phyloP scores from a whole-genome alignment of 1,140 invertebrate species.

The Caenorhabditis latens region DNA sequence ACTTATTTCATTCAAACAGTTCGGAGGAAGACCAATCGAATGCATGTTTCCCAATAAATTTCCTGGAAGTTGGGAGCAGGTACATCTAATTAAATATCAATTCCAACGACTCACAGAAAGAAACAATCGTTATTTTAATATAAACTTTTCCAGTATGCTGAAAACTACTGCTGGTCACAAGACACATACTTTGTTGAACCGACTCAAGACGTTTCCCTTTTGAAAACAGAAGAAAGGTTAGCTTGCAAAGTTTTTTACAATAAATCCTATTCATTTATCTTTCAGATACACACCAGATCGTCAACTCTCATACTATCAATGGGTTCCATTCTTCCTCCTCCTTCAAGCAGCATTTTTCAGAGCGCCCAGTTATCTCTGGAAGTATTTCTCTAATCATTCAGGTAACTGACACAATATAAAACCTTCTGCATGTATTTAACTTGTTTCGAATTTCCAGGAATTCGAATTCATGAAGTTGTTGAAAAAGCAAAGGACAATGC shows the following conservation, averaged over 20 bases:
- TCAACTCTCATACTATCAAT: slow-evolving; percentile 78
- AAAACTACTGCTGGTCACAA: slow-evolving; percentile 77
- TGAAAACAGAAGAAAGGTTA: slow-evolving; percentile 68
- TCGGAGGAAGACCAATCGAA: slow-evolving; percentile 71
- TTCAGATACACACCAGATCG: slow-evolving; percentile 70
- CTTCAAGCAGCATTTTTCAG: slow-evolving; percentile 79
- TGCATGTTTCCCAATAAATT: slow-evolving; percentile 76
- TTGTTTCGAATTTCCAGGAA: slow-evolving; percentile 35
- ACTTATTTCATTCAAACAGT: slow-evolving; percentile 71
- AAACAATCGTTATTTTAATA: neutral
- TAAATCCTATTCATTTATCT: neutral
- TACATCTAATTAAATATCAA: slow-evolving; percentile 10
- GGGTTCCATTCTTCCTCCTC: slow-evolving; percentile 79
- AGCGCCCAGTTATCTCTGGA: slow-evolving; percentile 78
- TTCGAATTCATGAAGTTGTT: slow-evolving; percentile 74
- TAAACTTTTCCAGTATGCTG: slow-evolving; percentile 74
- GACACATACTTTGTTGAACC: slow-evolving; percentile 76
- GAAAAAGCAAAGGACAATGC: slow-evolving; percentile 71
- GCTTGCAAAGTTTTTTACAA: slow-evolving; percentile 9
- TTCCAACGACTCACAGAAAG: neutral
- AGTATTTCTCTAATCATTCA: slow-evolving; percentile 74
- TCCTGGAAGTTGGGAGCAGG: slow-evolving; percentile 75
- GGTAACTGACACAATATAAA: slow-evolving; percentile 59
- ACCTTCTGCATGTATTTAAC: slow-evolving; percentile 23
- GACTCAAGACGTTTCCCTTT: slow-evolving; percentile 71